Evolutionary conservation across 2,113 vertebrate species (phyloP).

Genomic region (Pseudois nayaur): DNA sequence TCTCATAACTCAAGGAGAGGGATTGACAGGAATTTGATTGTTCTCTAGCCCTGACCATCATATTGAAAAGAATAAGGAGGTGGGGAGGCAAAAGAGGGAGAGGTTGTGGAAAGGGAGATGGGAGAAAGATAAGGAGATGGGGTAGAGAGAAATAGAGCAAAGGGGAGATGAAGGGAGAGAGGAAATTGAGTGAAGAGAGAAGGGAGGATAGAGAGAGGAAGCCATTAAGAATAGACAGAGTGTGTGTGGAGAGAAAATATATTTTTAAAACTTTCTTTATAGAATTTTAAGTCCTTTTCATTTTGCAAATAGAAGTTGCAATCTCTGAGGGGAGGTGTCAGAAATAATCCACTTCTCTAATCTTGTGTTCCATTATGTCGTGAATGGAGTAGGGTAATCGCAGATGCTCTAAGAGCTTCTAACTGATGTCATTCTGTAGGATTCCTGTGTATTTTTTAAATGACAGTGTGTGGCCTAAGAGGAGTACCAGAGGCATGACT

Average conservation of each 20-base stretch:
- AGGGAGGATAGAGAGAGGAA: background rate
- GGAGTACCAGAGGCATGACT: background rate
- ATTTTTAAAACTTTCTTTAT: background rate
- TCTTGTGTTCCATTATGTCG: background rate
- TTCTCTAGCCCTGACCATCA: background rate
- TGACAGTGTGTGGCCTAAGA: background rate
- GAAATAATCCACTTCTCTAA: background rate
- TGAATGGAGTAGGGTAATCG: background rate
- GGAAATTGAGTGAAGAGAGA: background rate
- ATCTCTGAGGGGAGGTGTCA: background rate
- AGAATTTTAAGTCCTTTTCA: background rate
- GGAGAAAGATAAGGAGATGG: background rate
- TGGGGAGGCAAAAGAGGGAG: background rate
- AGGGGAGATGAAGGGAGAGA: background rate
- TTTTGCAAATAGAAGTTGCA: slow-evolving; percentile 15
- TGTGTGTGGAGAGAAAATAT: background rate
- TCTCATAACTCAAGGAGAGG: background rate
- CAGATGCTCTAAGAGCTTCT: background rate
- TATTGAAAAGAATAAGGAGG: background rate
- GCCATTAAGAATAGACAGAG: background rate
- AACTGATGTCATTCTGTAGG: background rate
- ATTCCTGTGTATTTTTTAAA: background rate
- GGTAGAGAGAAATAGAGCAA: background rate
- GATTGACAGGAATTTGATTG: background rate
- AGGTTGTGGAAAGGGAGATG: background rate